Evolutionary conservation across 2,113 vertebrate genomes (phyloP), one percentile per base, ranked within the genome.

Genomic region (Engystomops pustulosus): DNA sequence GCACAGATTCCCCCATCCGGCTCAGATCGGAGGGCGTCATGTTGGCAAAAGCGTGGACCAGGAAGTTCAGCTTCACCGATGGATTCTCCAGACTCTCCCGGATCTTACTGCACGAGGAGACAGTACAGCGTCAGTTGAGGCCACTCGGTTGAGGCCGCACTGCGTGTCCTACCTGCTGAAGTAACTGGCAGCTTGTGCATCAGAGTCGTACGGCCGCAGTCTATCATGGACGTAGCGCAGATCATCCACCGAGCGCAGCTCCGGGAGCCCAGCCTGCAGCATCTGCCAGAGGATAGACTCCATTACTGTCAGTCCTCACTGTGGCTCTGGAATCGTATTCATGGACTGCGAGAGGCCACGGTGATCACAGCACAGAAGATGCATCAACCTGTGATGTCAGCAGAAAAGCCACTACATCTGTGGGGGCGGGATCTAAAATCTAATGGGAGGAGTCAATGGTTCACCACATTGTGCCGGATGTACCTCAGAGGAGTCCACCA

Each of bases 141-240:
- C n/a, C n/a, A n/a, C n/a, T n/a, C n/a, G n/a, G n/a, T n/a, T n/a
- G n/a, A n/a, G n/a, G n/a, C n/a, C n/a, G n/a, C n/a, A n/a, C n/a
- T n/a, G n/a, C n/a, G n/a, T n/a, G n/a, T 6, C 76, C 82, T 94
- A 98, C 96, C 92, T 96, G 85, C 96, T 97, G 41, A 98, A 98
- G 88, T 95, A 94, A 68, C 93, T 95, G 0, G 96, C 95, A 71
- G 96, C 96, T 87, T 97, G 93, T 27, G 95, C 88, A 32, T 96
- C 95, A 2, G 95, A 95, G 91, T 96, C 92, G 14, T 94, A 90
- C 25, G 95, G 95, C 55, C 95, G 90, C 85, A 97, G 94, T 80
- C 95, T 97, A 53, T 94, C 91, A 83, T 94, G 94, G 27, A 98
- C 93, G 0, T 96, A 97, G 78, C 93, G 92, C 86, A 97, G 89